Evolutionary conservation across 2,113 vertebrate genomes (phyloP).

Genomic region (Pleuronectes platessa): DNA sequence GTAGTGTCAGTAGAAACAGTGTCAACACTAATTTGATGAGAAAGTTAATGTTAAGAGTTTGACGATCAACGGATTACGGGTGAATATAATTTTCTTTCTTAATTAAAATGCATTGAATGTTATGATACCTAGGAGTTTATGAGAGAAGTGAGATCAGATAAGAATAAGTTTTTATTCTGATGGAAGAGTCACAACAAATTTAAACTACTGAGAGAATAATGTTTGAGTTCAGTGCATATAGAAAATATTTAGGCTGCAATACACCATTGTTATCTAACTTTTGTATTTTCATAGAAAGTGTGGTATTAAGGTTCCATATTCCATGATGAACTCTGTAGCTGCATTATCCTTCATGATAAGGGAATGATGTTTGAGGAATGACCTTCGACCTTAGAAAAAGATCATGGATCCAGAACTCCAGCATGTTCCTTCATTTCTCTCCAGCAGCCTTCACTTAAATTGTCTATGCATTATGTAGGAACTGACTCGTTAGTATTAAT

Average conservation of each 20-base stretch:
- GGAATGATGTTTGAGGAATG: background rate
- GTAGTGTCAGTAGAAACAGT: background rate
- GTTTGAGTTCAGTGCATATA: too few species aligned
- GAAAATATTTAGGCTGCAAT: too few species aligned
- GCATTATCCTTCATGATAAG: background rate
- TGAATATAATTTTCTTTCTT: too few species aligned
- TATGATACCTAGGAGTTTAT: too few species aligned
- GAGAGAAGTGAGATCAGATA: too few species aligned
- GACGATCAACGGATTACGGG: too few species aligned
- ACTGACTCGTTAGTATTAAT: background rate
- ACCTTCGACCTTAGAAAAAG: slow-evolving; percentile 10
- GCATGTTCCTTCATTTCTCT: background rate
- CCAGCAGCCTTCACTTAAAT: background rate
- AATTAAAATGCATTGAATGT: too few species aligned
- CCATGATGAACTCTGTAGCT: background rate
- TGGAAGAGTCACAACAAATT: too few species aligned
- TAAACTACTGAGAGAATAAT: too few species aligned
- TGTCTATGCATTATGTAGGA: background rate
- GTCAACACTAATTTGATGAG: background rate
- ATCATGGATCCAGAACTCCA: background rate
- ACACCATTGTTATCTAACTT: too few species aligned
- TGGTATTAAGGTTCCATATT: background rate
- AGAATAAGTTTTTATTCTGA: too few species aligned
- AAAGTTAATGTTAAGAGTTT: too few species aligned
- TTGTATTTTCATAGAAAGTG: background rate